These are phyloP conservation scores for Cybosia mesomella DNA, from an alignment of 2,888 invertebrate species.

Conservation along the genomic window DNA sequence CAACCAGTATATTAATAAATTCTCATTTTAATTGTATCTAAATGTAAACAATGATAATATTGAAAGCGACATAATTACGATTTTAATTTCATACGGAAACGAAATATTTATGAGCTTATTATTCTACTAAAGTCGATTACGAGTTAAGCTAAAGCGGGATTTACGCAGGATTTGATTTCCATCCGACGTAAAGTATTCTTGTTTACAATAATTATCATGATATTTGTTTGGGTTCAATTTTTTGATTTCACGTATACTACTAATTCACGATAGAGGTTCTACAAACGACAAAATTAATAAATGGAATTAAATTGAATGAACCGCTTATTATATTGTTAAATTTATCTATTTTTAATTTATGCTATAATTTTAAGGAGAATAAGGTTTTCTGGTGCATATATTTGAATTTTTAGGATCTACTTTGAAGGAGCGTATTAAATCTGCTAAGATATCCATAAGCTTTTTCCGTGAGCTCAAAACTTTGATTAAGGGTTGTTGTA, in stretches of 20 bases:
- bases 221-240: neutral
- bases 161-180: neutral
- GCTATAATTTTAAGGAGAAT: neutral
- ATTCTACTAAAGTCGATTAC: neutral
- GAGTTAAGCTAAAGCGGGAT: neutral
- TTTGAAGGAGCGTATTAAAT: too few species aligned
- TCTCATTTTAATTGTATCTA: neutral
- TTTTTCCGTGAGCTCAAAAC: too few species aligned
- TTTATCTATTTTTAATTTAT: too few species aligned
- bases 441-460: too few species aligned
- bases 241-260: neutral
- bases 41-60: neutral
- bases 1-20: neutral
- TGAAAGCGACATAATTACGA: neutral
- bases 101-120: constrained; percentile 4
- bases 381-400: neutral
- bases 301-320: neutral
- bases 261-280: neutral
- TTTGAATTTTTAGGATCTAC: too few species aligned
- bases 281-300: neutral
- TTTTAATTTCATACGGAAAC: neutral
- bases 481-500: too few species aligned
- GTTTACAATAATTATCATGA: neutral
- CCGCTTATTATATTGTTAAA: too few species aligned
- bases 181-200: neutral